Percentiles rank a stretch among this genome's conserved stretches.
phyloP scores from a whole-genome alignment of 2,797 vertebrate species.

The Loriculus beryllinus region DNA sequence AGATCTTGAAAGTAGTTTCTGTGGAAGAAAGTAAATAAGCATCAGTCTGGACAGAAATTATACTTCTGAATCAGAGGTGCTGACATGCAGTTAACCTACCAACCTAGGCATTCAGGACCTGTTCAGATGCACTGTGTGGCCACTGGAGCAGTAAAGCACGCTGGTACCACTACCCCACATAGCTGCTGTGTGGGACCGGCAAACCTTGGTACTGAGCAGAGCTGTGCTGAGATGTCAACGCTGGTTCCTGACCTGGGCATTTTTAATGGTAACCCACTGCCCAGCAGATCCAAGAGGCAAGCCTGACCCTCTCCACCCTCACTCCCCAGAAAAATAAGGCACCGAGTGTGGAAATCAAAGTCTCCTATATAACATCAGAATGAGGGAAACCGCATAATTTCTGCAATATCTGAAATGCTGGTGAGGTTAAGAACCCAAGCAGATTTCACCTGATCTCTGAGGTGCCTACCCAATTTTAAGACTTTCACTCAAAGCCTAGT shows the following conservation, averaged over 20 bases:
- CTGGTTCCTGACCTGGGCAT: background rate
- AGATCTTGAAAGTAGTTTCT: constrained; percentile 74
- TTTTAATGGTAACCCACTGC: background rate
- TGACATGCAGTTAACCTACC: background rate
- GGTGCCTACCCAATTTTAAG: background rate
- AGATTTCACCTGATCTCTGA: background rate
- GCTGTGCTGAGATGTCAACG: background rate
- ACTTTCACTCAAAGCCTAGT: background rate
- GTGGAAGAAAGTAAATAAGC: background rate
- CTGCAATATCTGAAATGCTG: background rate
- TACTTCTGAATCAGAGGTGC: background rate
- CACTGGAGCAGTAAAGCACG: background rate
- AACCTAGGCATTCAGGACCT: background rate
- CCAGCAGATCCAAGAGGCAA: background rate
- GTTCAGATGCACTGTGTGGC: background rate
- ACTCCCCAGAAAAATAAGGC: background rate
- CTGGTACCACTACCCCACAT: background rate
- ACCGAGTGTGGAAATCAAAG: background rate
- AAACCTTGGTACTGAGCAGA: background rate
- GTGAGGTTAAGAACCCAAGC: background rate
- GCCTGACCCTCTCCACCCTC: background rate
- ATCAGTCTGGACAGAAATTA: background rate
- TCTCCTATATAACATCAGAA: background rate
- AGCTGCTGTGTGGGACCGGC: accelerated
- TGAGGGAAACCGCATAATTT: background rate